Evolutionary conservation across 2,113 vertebrate species (phyloP), one percentile per base, ranked within the genome.

Genomic region (Peromyscus maniculatus): DNA sequence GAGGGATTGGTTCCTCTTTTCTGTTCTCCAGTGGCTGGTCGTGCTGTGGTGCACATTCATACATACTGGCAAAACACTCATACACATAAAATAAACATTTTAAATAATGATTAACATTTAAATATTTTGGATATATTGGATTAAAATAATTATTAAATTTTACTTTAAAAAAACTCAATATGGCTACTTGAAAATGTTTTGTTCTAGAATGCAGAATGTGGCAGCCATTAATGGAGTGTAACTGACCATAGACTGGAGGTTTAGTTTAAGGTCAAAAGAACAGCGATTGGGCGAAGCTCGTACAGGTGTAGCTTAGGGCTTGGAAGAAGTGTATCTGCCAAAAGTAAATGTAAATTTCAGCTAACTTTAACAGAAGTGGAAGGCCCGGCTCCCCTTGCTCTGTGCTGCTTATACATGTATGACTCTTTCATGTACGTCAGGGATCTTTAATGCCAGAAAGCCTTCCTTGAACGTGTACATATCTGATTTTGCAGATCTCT

Each of bases 141-240:
- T 79, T 95, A 94, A 94, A 94, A 93, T 95, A 89, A 93, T 92
- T 59, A 84, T 80, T 91, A 87, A 95, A 77, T 91, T 94, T 95
- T 43, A 39, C 13, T 84, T 96, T 87, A 69, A 91, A 55, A 26
- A 83, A 80, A 80, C 72, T 93, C 87, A 80, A 57, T 94, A 39
- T 95, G 71, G 62, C 57, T 77, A 72, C 36, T 91, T 79, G 72
- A 91, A 75, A n/a, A 46, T 75, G 67, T 82, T 16, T 33, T 64
- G 31, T 83, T 94, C 59, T 89, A 74, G 55, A 93, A 91, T 80
- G 83, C 11, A 93, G 55, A 77, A 1, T 91, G 7, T 74, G 24
- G 16, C 69, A 92, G 36, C 69, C 36, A 3, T 17, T 52, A 91
- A 72, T 96, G 57, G 24, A 52, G 9, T 91, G 43, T 91, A 79